These are phyloP conservation scores for Lasioglossum baleicum DNA, from an alignment of 1,140 invertebrate genomes.

Conservation along the genomic window DNA sequence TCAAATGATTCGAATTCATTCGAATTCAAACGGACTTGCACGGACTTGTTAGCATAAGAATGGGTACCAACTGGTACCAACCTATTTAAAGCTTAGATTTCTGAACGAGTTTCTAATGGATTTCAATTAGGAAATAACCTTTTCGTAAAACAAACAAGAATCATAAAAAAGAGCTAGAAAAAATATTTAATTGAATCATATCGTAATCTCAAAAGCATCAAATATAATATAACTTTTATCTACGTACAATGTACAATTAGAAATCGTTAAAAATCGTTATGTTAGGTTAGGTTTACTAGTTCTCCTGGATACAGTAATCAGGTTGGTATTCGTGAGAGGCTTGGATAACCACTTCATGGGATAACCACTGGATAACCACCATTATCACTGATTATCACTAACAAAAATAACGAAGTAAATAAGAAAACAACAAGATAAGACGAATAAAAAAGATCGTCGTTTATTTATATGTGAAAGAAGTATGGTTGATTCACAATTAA, in stretches of 20 bases:
- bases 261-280: no score
- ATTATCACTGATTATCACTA: no score
- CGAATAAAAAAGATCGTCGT: background rate
- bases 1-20: constrained; percentile 31
- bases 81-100: background rate
- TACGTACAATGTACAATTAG: background rate
- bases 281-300: no score
- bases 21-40: constrained; percentile 24
- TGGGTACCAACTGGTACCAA: constrained; percentile 10
- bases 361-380: no score
- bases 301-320: no score
- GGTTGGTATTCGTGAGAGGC: no score
- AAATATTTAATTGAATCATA: background rate
- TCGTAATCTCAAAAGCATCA: background rate
- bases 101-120: no score
- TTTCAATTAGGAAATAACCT: background rate
- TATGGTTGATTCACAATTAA: background rate
- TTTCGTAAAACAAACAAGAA: background rate
- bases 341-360: no score
- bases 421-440: no score
- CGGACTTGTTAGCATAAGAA: no score
- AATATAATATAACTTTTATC: background rate
- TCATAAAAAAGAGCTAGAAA: background rate
- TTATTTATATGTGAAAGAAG: background rate
- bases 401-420: no score